Percentiles rank a stretch among this genome's conserved stretches.
These are phyloP conservation scores for Daboia siamensis DNA, from an alignment of 2,113 vertebrate genomes.

Conservation along the genomic window DNA sequence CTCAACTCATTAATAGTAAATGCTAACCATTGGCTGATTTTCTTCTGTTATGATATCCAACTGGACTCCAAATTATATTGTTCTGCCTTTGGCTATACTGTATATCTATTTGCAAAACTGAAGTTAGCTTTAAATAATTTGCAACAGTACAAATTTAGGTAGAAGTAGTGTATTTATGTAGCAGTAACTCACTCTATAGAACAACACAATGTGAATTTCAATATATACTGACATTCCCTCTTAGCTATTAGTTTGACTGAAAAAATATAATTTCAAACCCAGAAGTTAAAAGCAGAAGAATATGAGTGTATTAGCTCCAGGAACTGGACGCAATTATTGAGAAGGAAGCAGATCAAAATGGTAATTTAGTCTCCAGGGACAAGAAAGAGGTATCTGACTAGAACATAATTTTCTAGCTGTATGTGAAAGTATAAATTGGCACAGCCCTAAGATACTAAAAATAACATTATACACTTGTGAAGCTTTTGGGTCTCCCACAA, in stretches of 20 bases:
- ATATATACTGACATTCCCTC: not conserved
- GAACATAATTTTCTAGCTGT: not conserved
- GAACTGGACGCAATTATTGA: not conserved
- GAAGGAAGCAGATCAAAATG: not conserved
- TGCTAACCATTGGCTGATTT: not conserved
- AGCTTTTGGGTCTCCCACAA: slow-evolving; percentile 4
- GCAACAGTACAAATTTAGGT: not conserved
- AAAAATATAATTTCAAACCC: not conserved
- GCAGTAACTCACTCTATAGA: not conserved
- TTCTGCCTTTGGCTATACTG: not conserved
- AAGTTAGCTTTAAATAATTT: not conserved
- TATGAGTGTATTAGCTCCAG: not conserved
- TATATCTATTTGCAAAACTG: not conserved
- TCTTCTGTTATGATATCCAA: not conserved
- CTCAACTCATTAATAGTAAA: not conserved
- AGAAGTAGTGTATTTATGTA: not conserved
- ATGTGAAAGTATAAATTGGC: not conserved
- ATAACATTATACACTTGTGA: not conserved
- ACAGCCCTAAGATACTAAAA: not conserved
- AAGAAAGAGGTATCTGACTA: not conserved
- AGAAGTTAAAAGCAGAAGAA: not conserved
- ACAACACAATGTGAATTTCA: not conserved
- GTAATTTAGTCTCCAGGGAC: not conserved
- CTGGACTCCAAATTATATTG: not conserved
- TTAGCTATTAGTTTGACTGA: not conserved